Evolutionary conservation across 2,888 invertebrate genomes (phyloP), one percentile per base, ranked within the genome.

Genomic region (Imbricaverruca yamaguchii): DNA sequence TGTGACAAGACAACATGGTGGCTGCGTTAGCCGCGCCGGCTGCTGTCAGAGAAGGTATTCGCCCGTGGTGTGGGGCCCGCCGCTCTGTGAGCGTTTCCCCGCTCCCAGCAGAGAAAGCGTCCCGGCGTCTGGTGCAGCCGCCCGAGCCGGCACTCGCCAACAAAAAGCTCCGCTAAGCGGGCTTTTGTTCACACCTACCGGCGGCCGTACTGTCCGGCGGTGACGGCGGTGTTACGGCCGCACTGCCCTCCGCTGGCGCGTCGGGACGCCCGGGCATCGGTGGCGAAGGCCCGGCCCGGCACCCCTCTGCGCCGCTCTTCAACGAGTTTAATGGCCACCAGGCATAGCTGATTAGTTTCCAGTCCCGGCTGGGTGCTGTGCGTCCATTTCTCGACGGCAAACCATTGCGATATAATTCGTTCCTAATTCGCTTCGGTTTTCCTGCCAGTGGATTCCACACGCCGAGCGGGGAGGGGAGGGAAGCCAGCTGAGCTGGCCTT

Each of bases 301-400:
- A 4, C 25, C 25, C 25, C 67, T 25, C 63, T 11, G 25, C n/a
- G 13, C 25, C 67, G 23, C 67, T 13, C 25, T n/a, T 25, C 67
- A 67, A 67, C 25, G 67, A 67, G 67, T 13, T n/a, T 25, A 67
- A 25, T 4, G 67, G 25, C 25, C 25, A 61, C 10, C 67, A 23
- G 67, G 67, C 25, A 67, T 67, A 25, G 67, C 67, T 25, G 67
- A 67, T 67, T 67, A 67, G 67, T 23, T 25, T 67, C 67, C 10
- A 13, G 13, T 25, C 67, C 25, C 13, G 39, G 39, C 67, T 2
- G 61, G 67, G 25, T 13, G 25, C 25, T 25, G 25, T 25, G 39
- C 25, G 67, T 67, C 25, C 11, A n/a, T n/a, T 25, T 67, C 25
- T 67, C 67, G 67, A 25, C 67, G n/a, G 67, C 25, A 2, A 13